Base-by-base conservation (phyloP, 2,888 invertebrate species). In the Brachylomia viminalis region DNA sequence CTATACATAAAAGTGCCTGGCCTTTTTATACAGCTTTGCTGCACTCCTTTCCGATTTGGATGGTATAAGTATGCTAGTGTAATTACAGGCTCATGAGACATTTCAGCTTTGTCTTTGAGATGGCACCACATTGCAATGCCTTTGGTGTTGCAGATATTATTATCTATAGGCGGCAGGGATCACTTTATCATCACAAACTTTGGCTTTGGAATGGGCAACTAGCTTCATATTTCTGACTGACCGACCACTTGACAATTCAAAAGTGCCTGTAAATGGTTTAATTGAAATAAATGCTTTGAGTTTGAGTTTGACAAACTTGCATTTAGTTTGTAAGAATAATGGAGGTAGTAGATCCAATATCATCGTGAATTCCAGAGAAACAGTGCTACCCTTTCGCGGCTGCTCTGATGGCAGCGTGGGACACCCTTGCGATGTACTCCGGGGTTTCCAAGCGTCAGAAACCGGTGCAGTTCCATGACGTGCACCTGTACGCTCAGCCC, bases 311-410 rank as follows among this genome's bases (percentile, higher is more conserved):
- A 23, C 20, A 7, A 65, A 20, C 33, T 61, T 30, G 15, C 30
- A 17, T 38, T 47, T 47, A 47, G 17, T 17, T 47, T 47, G 30
- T 15, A 49, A n/a, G n/a, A 38, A 42, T 27, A 20, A 20, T n/a
- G 20, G 23, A 52, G 38, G 33, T 33, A 42, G 13, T 23, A 54
- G 7, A 23, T 23, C 17, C 15, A 69, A 47, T 20, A 27, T 10
- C 5, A 20, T 2, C 33, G 56, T 17, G 1, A 77, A 73, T 61
- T 86, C 30, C 81, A 96, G 80, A 58, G 5, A 80, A 59, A 15
- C 33, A 0, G 23, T 68, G 58, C 54, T 97, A 98, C 80, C 99
- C 99, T 4, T 98, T 98, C 8, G 98, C 98, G 0, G 98, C 97
- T 54, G 98, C 98, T 86, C 93, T 99, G 83, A 92, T 95, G 33